Evolutionary conservation across 2,888 invertebrate genomes (phyloP).

Genomic region (Phorcus lineatus): DNA sequence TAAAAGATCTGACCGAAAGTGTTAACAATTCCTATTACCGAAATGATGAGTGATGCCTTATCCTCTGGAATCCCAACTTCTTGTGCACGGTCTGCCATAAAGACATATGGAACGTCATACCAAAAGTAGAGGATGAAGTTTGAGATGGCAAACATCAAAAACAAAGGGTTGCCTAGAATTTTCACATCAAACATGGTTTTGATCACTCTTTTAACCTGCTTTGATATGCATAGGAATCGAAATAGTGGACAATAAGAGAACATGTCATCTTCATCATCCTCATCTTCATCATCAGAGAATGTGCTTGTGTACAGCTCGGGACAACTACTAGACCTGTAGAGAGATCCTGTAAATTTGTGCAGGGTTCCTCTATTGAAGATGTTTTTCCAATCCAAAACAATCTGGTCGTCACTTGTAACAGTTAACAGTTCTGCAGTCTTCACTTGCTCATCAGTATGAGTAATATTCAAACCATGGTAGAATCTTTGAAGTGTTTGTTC

Average conservation of each 20-base stretch:
- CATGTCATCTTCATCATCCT: conserved; percentile 30
- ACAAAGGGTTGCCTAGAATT: conserved; percentile 65
- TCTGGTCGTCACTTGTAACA: conserved; percentile 34
- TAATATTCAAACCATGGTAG: conserved; percentile 20
- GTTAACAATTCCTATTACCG: conserved; percentile 86
- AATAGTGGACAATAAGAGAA: conserved; percentile 13
- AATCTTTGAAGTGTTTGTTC: conserved; percentile 29
- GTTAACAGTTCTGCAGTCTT: conserved; percentile 18
- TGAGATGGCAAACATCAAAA: conserved; percentile 83
- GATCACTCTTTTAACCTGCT: conserved; percentile 57
- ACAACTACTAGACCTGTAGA: conserved; percentile 86
- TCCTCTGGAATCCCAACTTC: conserved; percentile 78
- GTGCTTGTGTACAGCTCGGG: conserved; percentile 83
- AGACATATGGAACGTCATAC: conserved; percentile 95
- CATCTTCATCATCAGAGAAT: conserved; percentile 50
- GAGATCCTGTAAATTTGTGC: conserved; percentile 41
- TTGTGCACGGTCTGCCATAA: conserved; percentile 87
- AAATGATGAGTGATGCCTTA: conserved; percentile 83
- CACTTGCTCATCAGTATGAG: background rate
- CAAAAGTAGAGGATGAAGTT: conserved; percentile 93
- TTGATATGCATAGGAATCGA: conserved; percentile 46
- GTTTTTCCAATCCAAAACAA: conserved; percentile 66
- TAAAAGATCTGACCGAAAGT: conserved; percentile 85
- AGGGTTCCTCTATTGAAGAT: conserved; percentile 73
- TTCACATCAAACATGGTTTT: conserved; percentile 67